A percentile compares a stretch with the other conserved stretches of the same genome.
These are phyloP conservation scores for Pelagia noctiluca DNA, from an alignment of 30 jellyfish, hydroid and myxozoan genomes.

Conservation along the genomic window DNA sequence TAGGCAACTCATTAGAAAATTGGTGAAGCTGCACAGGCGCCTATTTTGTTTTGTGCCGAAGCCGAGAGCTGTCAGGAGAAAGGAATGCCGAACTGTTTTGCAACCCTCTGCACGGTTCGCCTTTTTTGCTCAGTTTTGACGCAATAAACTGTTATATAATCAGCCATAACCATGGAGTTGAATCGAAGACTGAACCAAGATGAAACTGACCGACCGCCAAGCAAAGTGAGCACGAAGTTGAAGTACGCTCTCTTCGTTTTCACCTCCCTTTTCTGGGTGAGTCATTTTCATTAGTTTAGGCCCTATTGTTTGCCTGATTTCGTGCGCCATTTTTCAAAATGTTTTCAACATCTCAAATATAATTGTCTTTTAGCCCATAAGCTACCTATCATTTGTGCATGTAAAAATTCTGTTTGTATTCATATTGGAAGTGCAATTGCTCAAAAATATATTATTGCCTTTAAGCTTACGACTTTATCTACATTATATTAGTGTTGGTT, in stretches of 20 bases:
- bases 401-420: not conserved
- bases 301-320: not conserved
- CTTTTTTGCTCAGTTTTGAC: too few species aligned
- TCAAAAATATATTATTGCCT: not conserved
- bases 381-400: not conserved
- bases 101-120: too few species aligned
- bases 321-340: not conserved
- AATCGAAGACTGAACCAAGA: not conserved
- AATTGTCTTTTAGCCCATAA: too few species aligned
- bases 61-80: too few species aligned
- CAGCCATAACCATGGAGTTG: not conserved
- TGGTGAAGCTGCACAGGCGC: too few species aligned
- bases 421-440: not conserved
- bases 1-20: too few species aligned
- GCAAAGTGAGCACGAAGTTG: conserved; percentile 55
- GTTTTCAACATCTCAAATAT: too few species aligned
- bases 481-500: too few species aligned
- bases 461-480: too few species aligned
- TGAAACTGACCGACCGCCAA: conserved; percentile 70
- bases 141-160: too few species aligned
- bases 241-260: conserved; percentile 85
- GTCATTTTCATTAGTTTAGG: conserved; percentile 4
- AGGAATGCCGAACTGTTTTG: too few species aligned
- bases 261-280: conserved; percentile 92
- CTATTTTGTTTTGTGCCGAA: too few species aligned